These are phyloP conservation scores for Chloroceryle inda DNA, from an alignment of 2,797 vertebrate species.

Conservation along the genomic window DNA sequence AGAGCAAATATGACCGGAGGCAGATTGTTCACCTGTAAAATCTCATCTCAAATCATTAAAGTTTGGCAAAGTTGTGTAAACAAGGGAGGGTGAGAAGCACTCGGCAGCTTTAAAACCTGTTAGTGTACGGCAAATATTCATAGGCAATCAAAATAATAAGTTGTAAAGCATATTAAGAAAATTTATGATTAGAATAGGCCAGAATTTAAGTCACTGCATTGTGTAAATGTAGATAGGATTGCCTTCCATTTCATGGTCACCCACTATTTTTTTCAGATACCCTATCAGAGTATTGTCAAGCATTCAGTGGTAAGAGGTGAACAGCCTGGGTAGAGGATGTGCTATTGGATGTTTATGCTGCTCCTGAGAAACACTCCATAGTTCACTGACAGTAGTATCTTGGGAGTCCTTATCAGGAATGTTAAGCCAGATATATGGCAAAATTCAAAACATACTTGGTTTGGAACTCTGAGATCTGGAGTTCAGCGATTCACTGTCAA, in stretches of 20 bases:
- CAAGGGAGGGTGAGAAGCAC: neutral
- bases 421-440: slow-evolving; percentile 9
- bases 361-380: slow-evolving; percentile 17
- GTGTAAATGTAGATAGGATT: neutral
- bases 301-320: neutral
- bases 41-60: slow-evolving; percentile 57
- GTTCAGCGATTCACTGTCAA: neutral
- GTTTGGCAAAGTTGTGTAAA: slow-evolving; percentile 42
- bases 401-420: slow-evolving; percentile 3
- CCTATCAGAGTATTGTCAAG: neutral
- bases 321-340: slow-evolving; percentile 15
- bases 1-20: neutral
- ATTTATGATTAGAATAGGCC: neutral
- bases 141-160: neutral
- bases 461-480: slow-evolving; percentile 43
- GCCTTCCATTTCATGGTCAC: slow-evolving; percentile 26
- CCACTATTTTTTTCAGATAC: neutral
- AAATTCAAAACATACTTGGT: slow-evolving; percentile 35
- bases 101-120: neutral
- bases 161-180: neutral
- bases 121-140: neutral
- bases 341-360: slow-evolving; percentile 4
- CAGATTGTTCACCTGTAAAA: slow-evolving; percentile 48
- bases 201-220: neutral
- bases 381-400: slow-evolving; percentile 35